These are phyloP conservation scores for Bembecia ichneumoniformis DNA, from an alignment of 2,888 invertebrate genomes.

Conservation along the genomic window DNA sequence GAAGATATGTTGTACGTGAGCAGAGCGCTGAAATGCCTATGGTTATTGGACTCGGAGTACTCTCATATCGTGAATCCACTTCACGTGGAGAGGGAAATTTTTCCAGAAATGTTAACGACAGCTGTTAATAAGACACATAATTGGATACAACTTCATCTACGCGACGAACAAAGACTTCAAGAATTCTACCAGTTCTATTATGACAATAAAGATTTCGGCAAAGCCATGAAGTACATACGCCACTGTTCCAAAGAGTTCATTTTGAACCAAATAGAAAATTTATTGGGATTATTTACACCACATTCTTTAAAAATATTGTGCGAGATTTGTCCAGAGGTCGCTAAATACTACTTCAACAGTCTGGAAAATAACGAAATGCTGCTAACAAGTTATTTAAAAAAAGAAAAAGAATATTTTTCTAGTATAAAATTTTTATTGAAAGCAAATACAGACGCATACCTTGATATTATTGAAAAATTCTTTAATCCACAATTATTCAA, in stretches of 20 bases:
- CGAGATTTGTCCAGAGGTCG: not conserved
- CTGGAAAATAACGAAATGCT: not conserved
- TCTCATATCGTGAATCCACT: constrained; percentile 32
- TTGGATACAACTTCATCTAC: constrained; percentile 28
- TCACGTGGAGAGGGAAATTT: constrained; percentile 35
- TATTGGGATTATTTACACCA: not conserved
- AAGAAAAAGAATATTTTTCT: not conserved
- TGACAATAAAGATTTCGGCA: constrained; percentile 19
- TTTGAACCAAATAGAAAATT: not conserved
- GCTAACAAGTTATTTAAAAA: not conserved
- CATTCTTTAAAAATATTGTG: not conserved
- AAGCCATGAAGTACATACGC: constrained; percentile 31
- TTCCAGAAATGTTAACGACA: constrained; percentile 37
- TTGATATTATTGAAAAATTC: not conserved
- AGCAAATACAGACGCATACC: not conserved
- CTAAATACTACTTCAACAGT: not conserved
- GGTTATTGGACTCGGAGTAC: constrained; percentile 32
- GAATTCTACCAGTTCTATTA: constrained; percentile 37
- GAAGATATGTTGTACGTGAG: constrained; percentile 46
- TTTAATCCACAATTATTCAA: not conserved
- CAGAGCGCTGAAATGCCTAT: constrained; percentile 36
- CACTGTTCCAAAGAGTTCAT: not conserved
- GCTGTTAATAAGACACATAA: constrained; percentile 39
- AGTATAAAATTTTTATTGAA: not conserved
- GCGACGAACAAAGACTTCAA: constrained; percentile 26